Evolutionary conservation across 2,888 invertebrate genomes (phyloP), one percentile per base, ranked within the genome.

Genomic region (Callinectes sapidus): DNA sequence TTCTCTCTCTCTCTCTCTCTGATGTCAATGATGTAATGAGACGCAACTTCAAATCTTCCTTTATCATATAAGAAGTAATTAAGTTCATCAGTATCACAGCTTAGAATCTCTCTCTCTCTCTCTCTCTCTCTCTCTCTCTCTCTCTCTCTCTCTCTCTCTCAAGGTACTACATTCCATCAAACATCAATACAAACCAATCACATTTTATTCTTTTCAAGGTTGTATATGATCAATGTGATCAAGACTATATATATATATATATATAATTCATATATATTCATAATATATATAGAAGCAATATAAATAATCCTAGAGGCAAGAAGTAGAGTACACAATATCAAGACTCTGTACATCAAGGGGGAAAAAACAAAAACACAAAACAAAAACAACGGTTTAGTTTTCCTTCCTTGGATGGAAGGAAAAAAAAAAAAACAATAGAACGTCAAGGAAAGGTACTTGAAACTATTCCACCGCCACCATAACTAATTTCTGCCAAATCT

Each of bases 161-260:
- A 71, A 35, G 81, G 35, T 81, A 81, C 81, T 81, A 81, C 81
- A 14, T 81, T 35, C 32, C 81, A 81, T 35, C 81, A 81, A 81
- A 81, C 81, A 81, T 81, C 81, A 81, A n/a, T 13, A 81, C 81
- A 81, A n/a, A 81, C 81, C 81, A 81, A 81, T 81, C 81, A 81
- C 81, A 81, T 81, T 81, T 81, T 81, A 81, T 81, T 81, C 13
- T 81, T 18, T 81, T 35, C 81, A 81, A 81, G 35, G 35, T 71
- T 23, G n/a, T 81, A 81, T 81, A 81, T 35, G 81, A 81, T 81
- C 81, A 81, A 81, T 81, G 81, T 81, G 81, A 81, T 81, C 81
- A 81, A 81, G 18, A 81, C 71, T 71, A 1, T 61, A 87, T 87
- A 87, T 87, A 87, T 87, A 87, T 87, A 87, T 87, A 87, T 42